phyloP scores from a whole-genome alignment of 2,113 vertebrate genomes.

The Thamnaconus septentrionalis region DNA sequence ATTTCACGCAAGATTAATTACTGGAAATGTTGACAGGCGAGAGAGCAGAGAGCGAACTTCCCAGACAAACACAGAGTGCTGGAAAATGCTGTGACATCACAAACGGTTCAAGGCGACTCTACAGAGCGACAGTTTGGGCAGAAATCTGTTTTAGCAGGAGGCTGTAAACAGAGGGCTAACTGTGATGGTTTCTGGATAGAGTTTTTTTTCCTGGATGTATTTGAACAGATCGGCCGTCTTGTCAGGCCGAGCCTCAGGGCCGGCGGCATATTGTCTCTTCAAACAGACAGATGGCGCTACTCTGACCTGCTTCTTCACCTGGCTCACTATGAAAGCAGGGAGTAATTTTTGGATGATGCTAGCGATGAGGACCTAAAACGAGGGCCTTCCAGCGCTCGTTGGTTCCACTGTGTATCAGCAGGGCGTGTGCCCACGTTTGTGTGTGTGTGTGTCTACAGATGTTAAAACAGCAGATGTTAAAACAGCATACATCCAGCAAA shows the following conservation, averaged over 20 bases:
- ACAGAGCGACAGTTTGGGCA: too few relatives aligned
- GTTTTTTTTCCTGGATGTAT: conserved; percentile 21
- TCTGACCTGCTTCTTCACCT: conserved; percentile 40
- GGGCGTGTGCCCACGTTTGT: background rate
- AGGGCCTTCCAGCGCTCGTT: background rate
- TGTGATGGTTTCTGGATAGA: too few relatives aligned
- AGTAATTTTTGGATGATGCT: too few relatives aligned
- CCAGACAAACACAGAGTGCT: too few relatives aligned
- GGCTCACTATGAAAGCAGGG: background rate
- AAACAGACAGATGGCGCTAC: conserved; percentile 35
- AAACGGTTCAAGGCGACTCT: too few relatives aligned
- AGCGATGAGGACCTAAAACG: too few relatives aligned
- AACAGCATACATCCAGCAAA: background rate
- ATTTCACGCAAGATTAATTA: too few relatives aligned
- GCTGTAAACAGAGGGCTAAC: too few relatives aligned
- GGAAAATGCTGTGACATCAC: too few relatives aligned
- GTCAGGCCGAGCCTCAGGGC: conserved; percentile 49
- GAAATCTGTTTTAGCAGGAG: too few relatives aligned
- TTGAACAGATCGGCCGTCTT: conserved; percentile 71
- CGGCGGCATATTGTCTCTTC: conserved; percentile 28
- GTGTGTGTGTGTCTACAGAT: background rate
- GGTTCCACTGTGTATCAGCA: background rate
- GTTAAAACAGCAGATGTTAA: background rate
- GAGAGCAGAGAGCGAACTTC: too few relatives aligned
- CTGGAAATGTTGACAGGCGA: too few relatives aligned